A percentile compares a stretch with the other conserved stretches of the same genome.
Conservation (phyloP, 2,113 vertebrate species). For the Probosciger aterrimus region DNA sequence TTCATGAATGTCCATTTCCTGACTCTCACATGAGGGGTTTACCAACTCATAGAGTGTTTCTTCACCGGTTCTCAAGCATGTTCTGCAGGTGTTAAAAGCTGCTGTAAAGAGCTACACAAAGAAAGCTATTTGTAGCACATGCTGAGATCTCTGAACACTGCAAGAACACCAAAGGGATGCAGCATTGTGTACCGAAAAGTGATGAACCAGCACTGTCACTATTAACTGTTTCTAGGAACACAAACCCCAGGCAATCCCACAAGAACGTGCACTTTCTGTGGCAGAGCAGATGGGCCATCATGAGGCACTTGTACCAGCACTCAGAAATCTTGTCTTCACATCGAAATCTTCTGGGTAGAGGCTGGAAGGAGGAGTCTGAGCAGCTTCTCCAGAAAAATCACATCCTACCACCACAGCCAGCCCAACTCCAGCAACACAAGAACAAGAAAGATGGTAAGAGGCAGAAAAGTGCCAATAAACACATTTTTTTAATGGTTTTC, state of each 20-base stretch:
- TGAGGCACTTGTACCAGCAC: neutral
- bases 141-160: accelerated
- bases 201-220: accelerated
- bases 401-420: accelerated
- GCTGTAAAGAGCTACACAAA: neutral
- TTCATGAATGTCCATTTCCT: accelerated
- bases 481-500: neutral
- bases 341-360: neutral
- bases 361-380: neutral
- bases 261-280: neutral
- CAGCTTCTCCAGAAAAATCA: neutral
- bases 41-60: neutral
- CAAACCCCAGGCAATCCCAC: neutral
- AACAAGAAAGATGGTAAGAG: neutral
- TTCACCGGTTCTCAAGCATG: accelerated
- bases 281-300: no score
- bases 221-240: neutral
- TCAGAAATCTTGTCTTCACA: neutral
- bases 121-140: neutral
- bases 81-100: neutral
- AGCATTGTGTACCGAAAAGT: neutral
- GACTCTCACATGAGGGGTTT: accelerated
- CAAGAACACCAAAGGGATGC: accelerated
- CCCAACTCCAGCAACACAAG: neutral
- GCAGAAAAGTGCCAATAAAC: neutral